phyloP scores from a whole-genome alignment of 2,888 invertebrate genomes.

The Temnothorax ravouxi region DNA sequence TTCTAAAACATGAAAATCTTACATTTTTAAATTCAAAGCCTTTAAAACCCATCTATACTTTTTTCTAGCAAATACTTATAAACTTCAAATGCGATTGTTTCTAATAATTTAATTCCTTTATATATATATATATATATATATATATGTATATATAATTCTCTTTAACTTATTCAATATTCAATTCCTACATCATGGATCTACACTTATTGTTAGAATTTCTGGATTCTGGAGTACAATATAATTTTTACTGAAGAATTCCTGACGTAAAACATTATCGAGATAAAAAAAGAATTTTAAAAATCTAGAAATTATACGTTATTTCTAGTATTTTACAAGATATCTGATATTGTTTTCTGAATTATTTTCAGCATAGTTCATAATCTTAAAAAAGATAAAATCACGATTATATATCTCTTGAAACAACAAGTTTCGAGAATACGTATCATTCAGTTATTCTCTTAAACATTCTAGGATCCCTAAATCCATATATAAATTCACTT shows the following conservation, averaged over 20 bases:
- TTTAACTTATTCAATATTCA: conserved; percentile 57
- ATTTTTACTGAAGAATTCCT: not conserved
- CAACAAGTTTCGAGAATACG: not conserved
- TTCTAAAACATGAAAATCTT: not conserved
- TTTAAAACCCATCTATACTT: conserved; percentile 9
- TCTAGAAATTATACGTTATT: not conserved
- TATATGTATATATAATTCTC: not conserved
- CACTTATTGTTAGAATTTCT: conserved; percentile 1
- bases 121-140: not conserved
- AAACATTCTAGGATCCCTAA: conserved; percentile 12
- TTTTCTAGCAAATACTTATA: conserved; percentile 33
- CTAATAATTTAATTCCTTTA: conserved; percentile 27
- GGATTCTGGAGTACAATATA: not conserved
- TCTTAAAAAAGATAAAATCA: conserved; percentile 1
- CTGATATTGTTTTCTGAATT: not conserved
- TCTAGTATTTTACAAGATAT: conserved; percentile 6
- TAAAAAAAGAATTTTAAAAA: not conserved
- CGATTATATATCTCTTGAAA: not conserved
- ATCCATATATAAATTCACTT: not conserved
- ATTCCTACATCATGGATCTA: conserved; percentile 63
- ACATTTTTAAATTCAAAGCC: conserved; percentile 27
- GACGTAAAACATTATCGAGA: not conserved
- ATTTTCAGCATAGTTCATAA: not conserved
- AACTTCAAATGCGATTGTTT: conserved; percentile 59
- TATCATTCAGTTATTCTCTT: not conserved